A percentile compares a stretch with the other conserved stretches of the same genome.
Conservation (phyloP, 1,140 invertebrate genomes). For the Liolophura sinensis region DNA sequence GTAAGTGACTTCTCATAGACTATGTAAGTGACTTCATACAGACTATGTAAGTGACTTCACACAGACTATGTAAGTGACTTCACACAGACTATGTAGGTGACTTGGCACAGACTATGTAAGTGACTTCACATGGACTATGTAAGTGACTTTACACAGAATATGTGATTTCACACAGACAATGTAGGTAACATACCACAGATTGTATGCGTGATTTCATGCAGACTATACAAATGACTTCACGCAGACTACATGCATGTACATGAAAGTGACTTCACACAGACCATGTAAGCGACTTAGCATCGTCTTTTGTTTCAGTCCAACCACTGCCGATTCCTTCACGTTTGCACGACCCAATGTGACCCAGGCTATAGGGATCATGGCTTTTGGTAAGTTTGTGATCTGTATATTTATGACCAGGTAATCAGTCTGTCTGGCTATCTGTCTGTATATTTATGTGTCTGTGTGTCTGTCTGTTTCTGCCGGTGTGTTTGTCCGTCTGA, state of each 20-base stretch:
- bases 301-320: conserved; percentile 62
- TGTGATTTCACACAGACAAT: neutral
- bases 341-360: conserved; percentile 77
- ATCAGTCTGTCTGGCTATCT: no score
- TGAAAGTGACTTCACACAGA: conserved; percentile 25
- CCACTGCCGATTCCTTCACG: conserved; percentile 72
- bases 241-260: neutral
- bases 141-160: no score
- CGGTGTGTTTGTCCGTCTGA: no score
- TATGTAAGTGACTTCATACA: conserved; percentile 34
- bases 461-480: no score
- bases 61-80: no score
- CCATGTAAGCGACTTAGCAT: conserved; percentile 37
- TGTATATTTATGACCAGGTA: no score
- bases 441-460: no score
- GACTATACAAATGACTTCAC: neutral
- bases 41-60: neutral
- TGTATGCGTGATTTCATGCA: neutral
- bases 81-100: no score
- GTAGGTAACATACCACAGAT: no score
- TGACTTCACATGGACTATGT: no score
- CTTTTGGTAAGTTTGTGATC: conserved; percentile 72
- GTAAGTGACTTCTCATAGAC: conserved; percentile 26
- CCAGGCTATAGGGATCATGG: conserved; percentile 84
- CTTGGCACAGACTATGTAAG: no score